Base-by-base conservation (phyloP, 2,113 vertebrate genomes). In the Ciconia maguari region DNA sequence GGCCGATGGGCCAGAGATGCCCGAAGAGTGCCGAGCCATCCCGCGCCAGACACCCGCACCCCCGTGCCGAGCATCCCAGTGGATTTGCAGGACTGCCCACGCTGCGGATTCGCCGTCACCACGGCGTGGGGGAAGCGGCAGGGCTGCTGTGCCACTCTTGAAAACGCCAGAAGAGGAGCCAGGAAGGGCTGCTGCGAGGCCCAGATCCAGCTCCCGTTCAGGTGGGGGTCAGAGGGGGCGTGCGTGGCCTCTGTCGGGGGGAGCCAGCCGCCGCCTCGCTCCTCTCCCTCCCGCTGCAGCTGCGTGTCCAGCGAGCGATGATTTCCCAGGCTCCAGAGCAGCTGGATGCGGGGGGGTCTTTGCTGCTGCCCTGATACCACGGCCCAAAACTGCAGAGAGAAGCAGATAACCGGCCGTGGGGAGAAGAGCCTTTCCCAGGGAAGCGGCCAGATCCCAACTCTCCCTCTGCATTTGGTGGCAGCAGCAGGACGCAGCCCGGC, bases 341-440 rank as follows among this genome's bases (percentile, higher is more conserved):
- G 97, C 91, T 87, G 88, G 88, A 66, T 5, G 78, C 3, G 69
- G 96, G 60, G 93, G 97, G 70, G 25, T 98, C 98, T 51, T 90
- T 91, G 94, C 87, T 91, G 85, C 85, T 66, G 94, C 97, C 96
- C 32, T 96, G 98, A 54, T 99, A 99, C 98, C 99, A 99, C 64
- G 98, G 98, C 76, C 99, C 98, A 96, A 99, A 99, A 94, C 99
- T 99, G 97, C 83, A 87, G 92, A 77, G 89, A 97, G 69, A 95
- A 95, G 69, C 79, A 97, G 91, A 87, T 57, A 96, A 34, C 4
- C 4, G 5, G 48, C 61, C 8, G 36, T 62, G 75, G 82, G 29
- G 74, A 61, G 89, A 26, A 24, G 7, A 76, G 44, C 16, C 16
- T 19, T 87, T 61, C 69, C 24, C 46, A 66, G 51, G 70, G 42